phyloP scores from a whole-genome alignment of 2,113 vertebrate genomes.

The Indicator maculatus region DNA sequence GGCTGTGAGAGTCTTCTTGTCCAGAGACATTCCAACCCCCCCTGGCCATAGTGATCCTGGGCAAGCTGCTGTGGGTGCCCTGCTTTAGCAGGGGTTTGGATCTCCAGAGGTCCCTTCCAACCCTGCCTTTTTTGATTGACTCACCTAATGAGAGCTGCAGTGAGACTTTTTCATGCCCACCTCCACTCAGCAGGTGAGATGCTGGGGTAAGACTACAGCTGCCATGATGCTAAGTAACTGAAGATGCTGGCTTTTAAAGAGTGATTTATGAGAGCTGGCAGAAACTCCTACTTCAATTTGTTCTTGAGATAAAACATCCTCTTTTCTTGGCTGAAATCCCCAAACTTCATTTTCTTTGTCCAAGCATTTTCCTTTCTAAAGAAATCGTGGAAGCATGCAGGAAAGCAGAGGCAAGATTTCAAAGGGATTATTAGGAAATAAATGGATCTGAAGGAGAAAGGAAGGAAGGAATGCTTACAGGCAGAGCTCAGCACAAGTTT shows the following conservation, averaged over 20 bases:
- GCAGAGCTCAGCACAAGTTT: neutral
- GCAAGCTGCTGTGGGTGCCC: no score
- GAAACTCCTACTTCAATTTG: neutral
- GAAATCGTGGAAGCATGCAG: neutral
- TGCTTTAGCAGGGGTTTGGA: no score
- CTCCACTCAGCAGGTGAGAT: neutral
- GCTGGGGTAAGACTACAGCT: neutral
- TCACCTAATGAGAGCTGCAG: neutral
- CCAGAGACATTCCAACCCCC: no score
- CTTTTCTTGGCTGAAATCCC: neutral
- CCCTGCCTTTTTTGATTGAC: neutral
- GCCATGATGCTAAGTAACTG: neutral
- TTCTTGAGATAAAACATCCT: neutral
- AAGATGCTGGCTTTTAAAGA: neutral
- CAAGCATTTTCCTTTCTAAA: neutral
- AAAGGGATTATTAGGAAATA: neutral
- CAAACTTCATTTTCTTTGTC: neutral
- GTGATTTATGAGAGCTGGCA: neutral
- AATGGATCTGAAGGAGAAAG: neutral
- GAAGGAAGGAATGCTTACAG: neutral
- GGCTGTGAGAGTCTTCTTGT: no score
- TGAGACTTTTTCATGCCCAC: neutral
- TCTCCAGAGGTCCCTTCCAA: no score
- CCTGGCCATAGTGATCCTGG: no score
- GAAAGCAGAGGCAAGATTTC: neutral